Percentiles rank a stretch among this genome's conserved stretches.
These are phyloP conservation scores for Bambusicola thoracicus DNA, from an alignment of 2,113 vertebrate species.

Conservation along the genomic window DNA sequence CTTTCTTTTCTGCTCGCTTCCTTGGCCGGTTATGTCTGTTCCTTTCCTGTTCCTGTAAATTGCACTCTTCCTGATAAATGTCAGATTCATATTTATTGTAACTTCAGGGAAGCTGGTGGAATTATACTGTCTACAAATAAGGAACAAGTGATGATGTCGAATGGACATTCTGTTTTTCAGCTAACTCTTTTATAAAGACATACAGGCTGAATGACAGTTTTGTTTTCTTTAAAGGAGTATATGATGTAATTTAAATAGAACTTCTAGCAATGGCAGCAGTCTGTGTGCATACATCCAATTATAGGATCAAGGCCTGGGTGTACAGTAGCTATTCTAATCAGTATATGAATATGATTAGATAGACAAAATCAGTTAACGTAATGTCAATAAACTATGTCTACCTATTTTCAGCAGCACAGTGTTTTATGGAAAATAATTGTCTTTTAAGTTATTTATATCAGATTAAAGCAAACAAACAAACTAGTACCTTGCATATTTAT, in stretches of 20 bases:
- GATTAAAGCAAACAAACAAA: not conserved
- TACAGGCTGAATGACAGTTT: not conserved
- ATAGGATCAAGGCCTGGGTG: not conserved
- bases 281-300: not conserved
- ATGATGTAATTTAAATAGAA: not conserved
- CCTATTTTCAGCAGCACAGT: not conserved
- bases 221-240: constrained; percentile 8
- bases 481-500: not conserved
- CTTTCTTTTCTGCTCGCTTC: not conserved
- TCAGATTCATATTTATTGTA: not conserved
- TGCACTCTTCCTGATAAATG: not conserved
- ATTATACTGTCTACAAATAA: not conserved
- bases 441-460: not conserved
- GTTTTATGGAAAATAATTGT: not conserved
- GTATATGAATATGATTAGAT: not conserved
- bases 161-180: not conserved
- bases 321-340: not conserved
- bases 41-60: not conserved
- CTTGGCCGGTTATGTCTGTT: not conserved
- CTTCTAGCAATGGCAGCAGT: not conserved
- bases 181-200: not conserved
- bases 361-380: not conserved
- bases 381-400: not conserved
- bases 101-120: not conserved
- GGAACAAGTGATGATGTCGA: not conserved